Conservation (phyloP, 2,888 invertebrate genomes). For the Temnothorax ravouxi region DNA sequence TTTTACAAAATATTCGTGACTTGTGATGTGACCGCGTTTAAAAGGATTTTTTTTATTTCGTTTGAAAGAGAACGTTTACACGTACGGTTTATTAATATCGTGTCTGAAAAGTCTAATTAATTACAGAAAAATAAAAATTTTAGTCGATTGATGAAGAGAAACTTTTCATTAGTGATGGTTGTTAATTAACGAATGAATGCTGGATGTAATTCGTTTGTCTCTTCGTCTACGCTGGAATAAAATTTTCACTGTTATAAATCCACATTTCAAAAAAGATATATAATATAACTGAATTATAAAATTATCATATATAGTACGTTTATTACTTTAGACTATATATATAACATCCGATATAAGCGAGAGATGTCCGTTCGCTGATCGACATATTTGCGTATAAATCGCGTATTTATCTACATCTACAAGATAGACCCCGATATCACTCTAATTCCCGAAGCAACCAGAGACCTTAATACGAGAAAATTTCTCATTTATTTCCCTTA, state of each 20-base stretch:
- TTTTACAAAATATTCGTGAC: background rate
- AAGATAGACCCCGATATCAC: background rate
- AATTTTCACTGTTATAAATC: background rate
- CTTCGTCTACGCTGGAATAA: background rate
- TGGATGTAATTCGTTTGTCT: background rate
- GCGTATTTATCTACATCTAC: background rate
- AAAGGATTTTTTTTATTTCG: background rate
- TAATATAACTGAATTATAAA: background rate
- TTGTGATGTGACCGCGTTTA: background rate
- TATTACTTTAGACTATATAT: background rate
- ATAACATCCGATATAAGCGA: slow-evolving; percentile 17
- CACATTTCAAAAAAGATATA: background rate
- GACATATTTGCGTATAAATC: background rate
- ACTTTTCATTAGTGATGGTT: background rate
- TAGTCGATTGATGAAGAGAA: background rate
- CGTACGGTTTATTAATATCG: background rate
- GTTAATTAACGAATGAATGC: background rate
- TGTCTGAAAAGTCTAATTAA: background rate
- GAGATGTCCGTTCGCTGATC: background rate
- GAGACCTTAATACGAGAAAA: background rate
- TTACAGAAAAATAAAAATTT: background rate
- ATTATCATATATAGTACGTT: background rate
- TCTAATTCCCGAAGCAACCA: background rate
- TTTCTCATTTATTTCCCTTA: background rate
- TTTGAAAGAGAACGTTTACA: background rate